Evolutionary conservation across 2,888 invertebrate species (phyloP).

Genomic region (Furcula furcula): DNA sequence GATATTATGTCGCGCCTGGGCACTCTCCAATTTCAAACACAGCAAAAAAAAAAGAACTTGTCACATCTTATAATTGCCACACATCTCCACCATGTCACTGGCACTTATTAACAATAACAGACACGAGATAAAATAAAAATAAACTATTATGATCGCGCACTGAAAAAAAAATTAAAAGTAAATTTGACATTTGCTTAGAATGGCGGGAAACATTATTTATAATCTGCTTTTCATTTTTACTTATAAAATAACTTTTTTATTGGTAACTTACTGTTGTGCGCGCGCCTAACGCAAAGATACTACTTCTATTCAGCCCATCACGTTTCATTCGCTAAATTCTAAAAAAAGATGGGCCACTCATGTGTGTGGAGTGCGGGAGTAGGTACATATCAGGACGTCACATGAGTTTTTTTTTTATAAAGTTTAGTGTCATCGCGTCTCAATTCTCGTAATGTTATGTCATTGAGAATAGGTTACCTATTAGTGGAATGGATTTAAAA

Average conservation of each 20-base stretch:
- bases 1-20: constrained; percentile 34
- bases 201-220: constrained; percentile 19
- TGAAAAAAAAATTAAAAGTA: constrained; percentile 1
- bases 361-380: constrained; percentile 50
- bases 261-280: constrained; percentile 71
- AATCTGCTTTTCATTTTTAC: constrained; percentile 23
- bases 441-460: constrained; percentile 22
- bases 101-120: constrained; percentile 17
- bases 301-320: constrained; percentile 53
- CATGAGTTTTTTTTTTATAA: constrained; percentile 31
- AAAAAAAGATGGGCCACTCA: constrained; percentile 73
- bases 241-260: constrained; percentile 32
- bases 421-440: constrained; percentile 33
- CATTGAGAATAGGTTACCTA: constrained; percentile 29
- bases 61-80: constrained; percentile 27
- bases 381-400: constrained; percentile 43
- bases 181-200: constrained; percentile 16
- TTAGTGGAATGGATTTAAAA: too few relatives aligned
- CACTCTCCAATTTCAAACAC: constrained; percentile 41
- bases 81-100: constrained; percentile 27
- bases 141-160: background rate
- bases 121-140: constrained; percentile 6
- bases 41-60: constrained; percentile 17
- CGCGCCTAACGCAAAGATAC: constrained; percentile 70
- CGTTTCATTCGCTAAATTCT: constrained; percentile 68